phyloP scores from a whole-genome alignment of 2,888 invertebrate genomes.

The Ceriagrion tenellum region DNA sequence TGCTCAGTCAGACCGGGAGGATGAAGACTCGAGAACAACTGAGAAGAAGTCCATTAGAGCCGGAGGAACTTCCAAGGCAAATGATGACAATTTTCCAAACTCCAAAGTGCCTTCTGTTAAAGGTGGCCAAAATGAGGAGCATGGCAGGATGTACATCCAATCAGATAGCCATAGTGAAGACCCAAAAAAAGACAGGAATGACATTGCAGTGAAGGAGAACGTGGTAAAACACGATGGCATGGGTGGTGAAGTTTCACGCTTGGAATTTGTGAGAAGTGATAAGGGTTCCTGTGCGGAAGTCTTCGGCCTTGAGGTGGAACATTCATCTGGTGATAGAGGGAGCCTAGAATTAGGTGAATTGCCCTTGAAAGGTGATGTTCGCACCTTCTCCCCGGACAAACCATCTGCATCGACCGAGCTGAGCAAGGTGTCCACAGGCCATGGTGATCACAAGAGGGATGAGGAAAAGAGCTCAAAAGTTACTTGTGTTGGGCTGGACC shows the following conservation, averaged over 20 bases:
- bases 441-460: slow-evolving; percentile 65
- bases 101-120: neutral
- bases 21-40: slow-evolving; percentile 34
- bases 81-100: neutral
- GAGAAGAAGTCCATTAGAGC: slow-evolving; percentile 9
- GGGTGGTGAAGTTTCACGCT: neutral
- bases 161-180: neutral
- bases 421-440: neutral
- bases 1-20: slow-evolving; percentile 42
- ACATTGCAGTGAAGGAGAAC: neutral
- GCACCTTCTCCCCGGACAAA: neutral
- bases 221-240: neutral
- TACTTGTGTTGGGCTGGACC: slow-evolving; percentile 31
- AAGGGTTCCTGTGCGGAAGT: neutral
- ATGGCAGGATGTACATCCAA: neutral
- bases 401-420: neutral
- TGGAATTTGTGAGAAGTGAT: neutral
- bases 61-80: neutral
- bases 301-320: neutral
- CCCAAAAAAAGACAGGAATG: neutral
- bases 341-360: slow-evolving; percentile 6
- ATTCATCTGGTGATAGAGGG: neutral
- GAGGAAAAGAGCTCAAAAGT: slow-evolving; percentile 76
- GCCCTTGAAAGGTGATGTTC: neutral
- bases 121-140: neutral